Percentiles rank a stretch among this genome's conserved stretches.
Conservation (phyloP, 2,797 vertebrate species). For the Oryzias dopingdopingensis region DNA sequence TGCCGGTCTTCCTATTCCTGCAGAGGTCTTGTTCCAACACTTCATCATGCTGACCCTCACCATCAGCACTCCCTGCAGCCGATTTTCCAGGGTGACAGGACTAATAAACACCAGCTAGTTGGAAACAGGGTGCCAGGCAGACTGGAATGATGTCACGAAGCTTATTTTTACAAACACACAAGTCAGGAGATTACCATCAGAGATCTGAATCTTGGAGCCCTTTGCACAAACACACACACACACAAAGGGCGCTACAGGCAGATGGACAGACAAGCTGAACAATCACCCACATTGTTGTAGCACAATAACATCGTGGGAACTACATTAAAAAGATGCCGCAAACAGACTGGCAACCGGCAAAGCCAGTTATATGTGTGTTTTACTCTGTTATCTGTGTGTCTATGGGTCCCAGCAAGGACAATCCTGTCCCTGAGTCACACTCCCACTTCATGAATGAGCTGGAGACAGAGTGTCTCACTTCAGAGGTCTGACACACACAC, state of each 20-base stretch:
- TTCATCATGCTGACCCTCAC: slow-evolving; percentile 55
- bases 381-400: slow-evolving; percentile 18
- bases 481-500: slow-evolving; percentile 31
- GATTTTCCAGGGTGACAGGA: slow-evolving; percentile 63
- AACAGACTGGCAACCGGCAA: slow-evolving; percentile 36
- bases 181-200: slow-evolving; percentile 36
- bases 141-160: slow-evolving; percentile 59
- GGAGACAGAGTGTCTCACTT: slow-evolving; percentile 51
- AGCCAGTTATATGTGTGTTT: slow-evolving; percentile 38
- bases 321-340: slow-evolving; percentile 18
- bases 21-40: slow-evolving; percentile 64
- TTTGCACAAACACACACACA: slow-evolving; percentile 12
- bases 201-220: slow-evolving; percentile 32
- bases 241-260: slow-evolving; percentile 17
- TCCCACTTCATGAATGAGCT: slow-evolving; percentile 59
- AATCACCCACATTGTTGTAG: slow-evolving; percentile 61
- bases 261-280: slow-evolving; percentile 60
- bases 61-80: slow-evolving; percentile 40
- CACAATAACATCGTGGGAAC: slow-evolving; percentile 64
- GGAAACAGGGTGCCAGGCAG: slow-evolving; percentile 52
- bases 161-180: slow-evolving; percentile 45
- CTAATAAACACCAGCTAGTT: slow-evolving; percentile 66
- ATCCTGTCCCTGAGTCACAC: slow-evolving; percentile 28
- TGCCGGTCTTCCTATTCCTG: slow-evolving; percentile 34
- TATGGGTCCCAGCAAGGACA: slow-evolving; percentile 21